phyloP scores from a whole-genome alignment of 2,888 invertebrate species.

The Andrena dorsata region DNA sequence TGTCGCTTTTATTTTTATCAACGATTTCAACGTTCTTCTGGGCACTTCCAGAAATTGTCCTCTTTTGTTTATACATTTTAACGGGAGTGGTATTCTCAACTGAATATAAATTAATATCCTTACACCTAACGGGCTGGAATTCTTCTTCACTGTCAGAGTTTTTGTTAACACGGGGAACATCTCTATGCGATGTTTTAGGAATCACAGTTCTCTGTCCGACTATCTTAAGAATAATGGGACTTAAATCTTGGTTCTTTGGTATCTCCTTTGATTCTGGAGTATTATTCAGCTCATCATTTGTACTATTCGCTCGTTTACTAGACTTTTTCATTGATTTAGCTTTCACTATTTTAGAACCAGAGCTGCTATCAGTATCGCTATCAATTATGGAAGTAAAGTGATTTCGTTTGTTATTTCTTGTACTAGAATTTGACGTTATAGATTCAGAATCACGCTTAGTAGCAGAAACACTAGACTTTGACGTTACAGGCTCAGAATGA shows the following conservation, averaged over 20 bases:
- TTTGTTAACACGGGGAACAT: not conserved
- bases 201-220: not conserved
- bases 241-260: not conserved
- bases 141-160: not conserved
- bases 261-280: not conserved
- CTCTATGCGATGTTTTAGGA: not conserved
- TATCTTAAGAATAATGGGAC: conserved; percentile 6
- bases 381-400: conserved; percentile 1
- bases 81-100: not conserved
- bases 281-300: not conserved
- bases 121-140: not conserved
- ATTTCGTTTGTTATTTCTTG: conserved; percentile 16
- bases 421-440: conserved; percentile 7
- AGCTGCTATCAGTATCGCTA: conserved; percentile 12
- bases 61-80: not conserved
- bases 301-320: conserved; percentile 18
- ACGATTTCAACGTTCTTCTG: not conserved
- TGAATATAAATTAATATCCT: conserved; percentile 17
- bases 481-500: not conserved
- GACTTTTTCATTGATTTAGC: conserved; percentile 29
- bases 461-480: not conserved
- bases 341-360: conserved; percentile 15
- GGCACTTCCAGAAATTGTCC: not conserved
- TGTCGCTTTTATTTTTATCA: not conserved
- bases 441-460: not conserved